Base-by-base conservation (phyloP, 2,113 vertebrate species). In the Mohoua ochrocephala region DNA sequence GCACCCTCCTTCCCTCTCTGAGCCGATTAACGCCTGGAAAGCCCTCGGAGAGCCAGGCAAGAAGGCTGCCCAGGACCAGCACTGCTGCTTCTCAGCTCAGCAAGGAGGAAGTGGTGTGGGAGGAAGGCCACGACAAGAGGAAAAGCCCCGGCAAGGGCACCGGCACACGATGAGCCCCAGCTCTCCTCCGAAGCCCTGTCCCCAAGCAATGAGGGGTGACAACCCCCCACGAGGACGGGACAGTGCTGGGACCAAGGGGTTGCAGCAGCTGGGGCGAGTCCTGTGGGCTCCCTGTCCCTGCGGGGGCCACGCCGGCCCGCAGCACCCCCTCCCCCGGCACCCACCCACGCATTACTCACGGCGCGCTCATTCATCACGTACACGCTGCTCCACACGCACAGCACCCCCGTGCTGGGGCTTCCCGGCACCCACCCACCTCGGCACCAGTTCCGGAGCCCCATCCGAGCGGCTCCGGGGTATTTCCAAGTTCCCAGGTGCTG, bases 1-100 rank as follows among this genome's bases (percentile, higher is more conserved):
- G 7, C 6, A 12, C 50, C 42, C 88, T 96, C 91, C 95, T 93
- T 92, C 93, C 91, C 76, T 79, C 88, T 56, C 92, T 97, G 96
- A 97, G 96, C 94, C 85, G 96, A 97, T 97, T 97, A 97, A 85
- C 2, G 95, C 95, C 78, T 92, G 91, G 92, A 93, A 96, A 97
- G 91, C 91, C 85, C 95, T 89, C 2, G 2, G 87, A 93, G 78
- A 87, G 92, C 24, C 21, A 71, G 78, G 87, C 91, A 69, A 69
- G 68, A 60, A 82, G 41, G 79, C 57, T 85, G 70, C 53, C 44
- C 28, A 3, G 22, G 27, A 76, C 28, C 50, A 77, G 77, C 50
- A 9, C 11, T 1, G 11, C 82, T 53, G 44, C 87, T 56, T 15
- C 53, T 20, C 69, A 41, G 56, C 35, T 68, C 50, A 1, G 59